Conservation (phyloP, 2,113 vertebrate species). For the Siniperca knerii region DNA sequence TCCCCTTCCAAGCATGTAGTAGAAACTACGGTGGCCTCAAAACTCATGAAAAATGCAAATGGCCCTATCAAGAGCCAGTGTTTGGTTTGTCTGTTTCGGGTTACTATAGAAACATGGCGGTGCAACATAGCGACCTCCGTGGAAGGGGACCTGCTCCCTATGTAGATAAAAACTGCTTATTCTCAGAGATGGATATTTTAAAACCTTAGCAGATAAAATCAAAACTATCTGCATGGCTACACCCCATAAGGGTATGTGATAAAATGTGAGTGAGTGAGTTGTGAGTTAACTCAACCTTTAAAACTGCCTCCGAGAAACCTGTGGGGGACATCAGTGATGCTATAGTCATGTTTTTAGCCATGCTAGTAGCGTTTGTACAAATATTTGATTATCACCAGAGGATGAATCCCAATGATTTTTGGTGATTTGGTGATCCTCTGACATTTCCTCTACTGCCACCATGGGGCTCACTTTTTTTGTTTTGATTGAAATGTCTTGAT, state of each 20-base stretch:
- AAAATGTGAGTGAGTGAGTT: background rate
- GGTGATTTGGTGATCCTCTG: background rate
- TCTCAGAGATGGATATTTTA: constrained; percentile 8
- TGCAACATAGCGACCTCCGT: too few species aligned
- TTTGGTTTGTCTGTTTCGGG: too few species aligned
- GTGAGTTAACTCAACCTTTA: background rate
- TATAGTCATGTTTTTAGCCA: background rate
- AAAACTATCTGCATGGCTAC: constrained; percentile 18
- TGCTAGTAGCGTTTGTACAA: too few species aligned
- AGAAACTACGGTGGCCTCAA: too few species aligned
- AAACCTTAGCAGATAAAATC: constrained; percentile 21
- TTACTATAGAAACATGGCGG: too few species aligned
- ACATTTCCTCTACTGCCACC: background rate
- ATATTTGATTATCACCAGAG: background rate
- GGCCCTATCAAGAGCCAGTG: too few species aligned
- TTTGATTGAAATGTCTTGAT: background rate
- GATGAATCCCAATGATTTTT: background rate
- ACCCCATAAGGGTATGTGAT: background rate
- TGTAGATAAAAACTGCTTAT: too few species aligned
- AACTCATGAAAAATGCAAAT: too few species aligned
- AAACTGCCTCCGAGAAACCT: background rate
- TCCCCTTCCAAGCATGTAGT: too few species aligned
- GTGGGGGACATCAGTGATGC: background rate
- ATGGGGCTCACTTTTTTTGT: background rate
- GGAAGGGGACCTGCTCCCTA: too few species aligned